phyloP scores from a whole-genome alignment of 2,113 vertebrate genomes.

The Bujurquina vittata region DNA sequence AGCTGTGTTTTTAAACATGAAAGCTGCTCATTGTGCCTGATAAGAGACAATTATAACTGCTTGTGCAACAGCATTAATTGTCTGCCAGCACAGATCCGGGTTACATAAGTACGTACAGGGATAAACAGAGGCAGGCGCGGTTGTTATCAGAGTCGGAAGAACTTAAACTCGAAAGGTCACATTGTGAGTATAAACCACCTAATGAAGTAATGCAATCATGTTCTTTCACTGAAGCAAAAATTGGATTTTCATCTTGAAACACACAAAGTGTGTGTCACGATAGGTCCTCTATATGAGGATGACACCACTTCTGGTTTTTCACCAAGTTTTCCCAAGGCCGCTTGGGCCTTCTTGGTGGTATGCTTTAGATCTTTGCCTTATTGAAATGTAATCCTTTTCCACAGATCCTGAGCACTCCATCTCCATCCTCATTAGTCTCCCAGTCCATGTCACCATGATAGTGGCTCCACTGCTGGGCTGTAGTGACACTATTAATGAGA shows the following conservation, averaged over 20 bases:
- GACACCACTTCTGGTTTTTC: neutral
- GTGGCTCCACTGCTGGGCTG: neutral
- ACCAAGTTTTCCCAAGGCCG: neutral
- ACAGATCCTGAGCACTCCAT: neutral
- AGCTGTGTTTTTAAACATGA: slow-evolving; percentile 10
- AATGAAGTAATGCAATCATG: neutral
- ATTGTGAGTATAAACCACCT: neutral
- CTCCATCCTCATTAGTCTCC: neutral
- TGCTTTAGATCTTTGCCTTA: neutral
- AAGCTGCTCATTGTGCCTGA: neutral
- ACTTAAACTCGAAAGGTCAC: neutral
- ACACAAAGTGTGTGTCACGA: too few relatives aligned
- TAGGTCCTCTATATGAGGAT: neutral
- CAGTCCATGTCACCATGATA: neutral
- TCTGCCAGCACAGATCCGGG: neutral
- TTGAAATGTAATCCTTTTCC: neutral
- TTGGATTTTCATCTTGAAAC: neutral
- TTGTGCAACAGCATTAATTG: neutral
- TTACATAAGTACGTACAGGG: slow-evolving; percentile 3
- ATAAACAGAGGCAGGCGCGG: neutral
- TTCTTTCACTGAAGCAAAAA: neutral
- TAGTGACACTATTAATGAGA: neutral
- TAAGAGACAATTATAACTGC: neutral
- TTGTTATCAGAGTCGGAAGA: neutral
- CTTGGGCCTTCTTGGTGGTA: neutral